Evolutionary conservation across 2,113 vertebrate genomes (phyloP), one percentile per base, ranked within the genome.

Genomic region (Perca schrenkii): DNA sequence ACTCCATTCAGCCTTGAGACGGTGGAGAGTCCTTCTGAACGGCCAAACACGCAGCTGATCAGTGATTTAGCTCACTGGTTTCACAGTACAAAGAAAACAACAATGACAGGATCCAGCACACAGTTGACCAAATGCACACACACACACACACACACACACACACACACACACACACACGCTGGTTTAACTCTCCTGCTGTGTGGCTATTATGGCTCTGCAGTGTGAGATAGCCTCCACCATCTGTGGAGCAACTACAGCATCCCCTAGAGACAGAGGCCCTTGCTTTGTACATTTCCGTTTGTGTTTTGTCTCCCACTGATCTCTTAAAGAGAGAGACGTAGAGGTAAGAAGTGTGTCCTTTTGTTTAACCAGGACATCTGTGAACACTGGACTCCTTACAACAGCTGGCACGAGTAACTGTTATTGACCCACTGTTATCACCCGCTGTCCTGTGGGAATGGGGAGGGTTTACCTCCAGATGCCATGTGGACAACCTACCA

Each of bases 111-210:
- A 40, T 46, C 62, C 31, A 36, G 56, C 63, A 28, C 63, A 4
- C 57, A 46, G 62, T 17, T 25, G 58, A 78, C 83, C 70, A 43
- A 43, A 43, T 43, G 40, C 40, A 57, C 43, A 72, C 49, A 60
- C 58, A 53, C 72, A 52, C 72, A 46, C 34, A 66, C 61, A 85
- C 46, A 61, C 74, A 21, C 3, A 10, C 40, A 57, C 43, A 72
- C 49, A 60, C 58, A 53, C 72, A 10, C 40, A 57, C 43, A 72
- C 49, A 60, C 58, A 40, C 72, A 52, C 25, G 15, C 64, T 62
- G 62, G 84, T 75, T 86, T 72, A 82, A 83, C 60, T 52, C 68
- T 50, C 91, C 91, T 74, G 86, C 86, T 74, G 87, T 49, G 88
- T 0, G 16, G 19, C 57, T 28, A 49, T 88, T 80, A 79, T 84